Evolutionary conservation across 1,140 invertebrate species (phyloP).

Genomic region (Lordiphosa mommai): DNA sequence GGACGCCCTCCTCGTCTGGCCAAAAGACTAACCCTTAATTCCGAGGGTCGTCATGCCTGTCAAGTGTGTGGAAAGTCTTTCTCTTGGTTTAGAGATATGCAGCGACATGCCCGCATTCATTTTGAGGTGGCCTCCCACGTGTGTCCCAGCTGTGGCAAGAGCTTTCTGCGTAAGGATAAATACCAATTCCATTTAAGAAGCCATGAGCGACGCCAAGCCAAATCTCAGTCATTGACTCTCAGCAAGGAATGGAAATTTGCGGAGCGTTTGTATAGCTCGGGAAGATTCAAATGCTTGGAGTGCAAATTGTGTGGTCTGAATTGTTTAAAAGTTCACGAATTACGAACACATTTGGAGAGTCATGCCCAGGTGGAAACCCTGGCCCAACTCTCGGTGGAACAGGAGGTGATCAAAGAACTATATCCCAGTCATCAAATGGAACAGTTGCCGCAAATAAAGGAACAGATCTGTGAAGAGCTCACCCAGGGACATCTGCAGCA

Average conservation of each 20-base stretch:
- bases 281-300: slow-evolving; percentile 26
- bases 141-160: slow-evolving; percentile 52
- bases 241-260: slow-evolving; percentile 49
- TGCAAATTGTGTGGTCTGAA: slow-evolving; percentile 54
- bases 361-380: slow-evolving; percentile 34
- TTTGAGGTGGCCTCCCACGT: slow-evolving; percentile 31
- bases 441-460: slow-evolving; percentile 24
- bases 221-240: slow-evolving; percentile 11
- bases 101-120: slow-evolving; percentile 52
- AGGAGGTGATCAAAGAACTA: slow-evolving; percentile 46
- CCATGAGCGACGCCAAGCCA: slow-evolving; percentile 33
- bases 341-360: slow-evolving; percentile 37
- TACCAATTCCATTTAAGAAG: slow-evolving; percentile 47
- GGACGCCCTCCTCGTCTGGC: slow-evolving; percentile 38
- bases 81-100: slow-evolving; percentile 63
- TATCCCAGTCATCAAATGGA: slow-evolving; percentile 14
- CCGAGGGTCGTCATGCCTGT: slow-evolving; percentile 42
- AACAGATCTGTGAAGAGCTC: slow-evolving; percentile 39
- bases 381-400: slow-evolving; percentile 20
- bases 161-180: slow-evolving; percentile 63
- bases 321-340: slow-evolving; percentile 31
- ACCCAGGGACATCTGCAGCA: slow-evolving; percentile 26
- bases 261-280: slow-evolving; percentile 51
- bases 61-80: slow-evolving; percentile 55
- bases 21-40: slow-evolving; percentile 13